Base-by-base conservation (phyloP, 2,797 vertebrate genomes). In the Smutsia temminckii region DNA sequence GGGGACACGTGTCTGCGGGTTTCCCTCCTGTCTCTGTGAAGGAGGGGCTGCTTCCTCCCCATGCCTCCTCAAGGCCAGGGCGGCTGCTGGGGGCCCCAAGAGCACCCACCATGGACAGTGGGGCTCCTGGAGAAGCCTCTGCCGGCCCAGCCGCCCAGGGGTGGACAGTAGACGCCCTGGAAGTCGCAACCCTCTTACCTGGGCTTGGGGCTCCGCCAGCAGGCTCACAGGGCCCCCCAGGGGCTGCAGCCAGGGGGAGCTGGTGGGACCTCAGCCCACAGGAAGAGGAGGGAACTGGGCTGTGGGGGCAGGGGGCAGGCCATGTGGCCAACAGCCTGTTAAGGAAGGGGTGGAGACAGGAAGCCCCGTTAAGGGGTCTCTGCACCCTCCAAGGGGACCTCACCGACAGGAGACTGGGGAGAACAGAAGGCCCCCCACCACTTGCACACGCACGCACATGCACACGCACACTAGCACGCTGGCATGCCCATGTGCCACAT, bases 61-160 rank as follows among this genome's bases (percentile, higher is more conserved):
- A 17, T 7, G 8, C 64, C 53, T 93, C 84, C 59, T 74, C 74
- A 21, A 55, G 34, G 61, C 46, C 4, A 7, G 2, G 0, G 4
- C 49, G 57, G 37, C 8, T 13, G 9, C 21, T 1, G 1, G 23
- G 49, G 63, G 17, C 49, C 55, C 37, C 81, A 8, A 0, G 16
- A 34, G 27, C 5, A 0, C 27, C 27, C 0, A 0, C 12, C 7
- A 0, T 16, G 12, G 55, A 21, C 25, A 0, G 55, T 3, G 14
- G 27, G 14, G 27, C 18, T 27, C 53, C 61, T 8, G 3, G 14
- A 21, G 49, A 13, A 63, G 42, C 40, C 25, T 53, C 72, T 2
- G 46, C 8, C 86, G 6, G 0, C 23, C n/a, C 2, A 25, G 59
- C 25, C 1, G 0, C 40, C 63, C 8, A 0, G 1, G 25, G 3